phyloP scores from a whole-genome alignment of 2,888 invertebrate species.

The Philereme vetulata region DNA sequence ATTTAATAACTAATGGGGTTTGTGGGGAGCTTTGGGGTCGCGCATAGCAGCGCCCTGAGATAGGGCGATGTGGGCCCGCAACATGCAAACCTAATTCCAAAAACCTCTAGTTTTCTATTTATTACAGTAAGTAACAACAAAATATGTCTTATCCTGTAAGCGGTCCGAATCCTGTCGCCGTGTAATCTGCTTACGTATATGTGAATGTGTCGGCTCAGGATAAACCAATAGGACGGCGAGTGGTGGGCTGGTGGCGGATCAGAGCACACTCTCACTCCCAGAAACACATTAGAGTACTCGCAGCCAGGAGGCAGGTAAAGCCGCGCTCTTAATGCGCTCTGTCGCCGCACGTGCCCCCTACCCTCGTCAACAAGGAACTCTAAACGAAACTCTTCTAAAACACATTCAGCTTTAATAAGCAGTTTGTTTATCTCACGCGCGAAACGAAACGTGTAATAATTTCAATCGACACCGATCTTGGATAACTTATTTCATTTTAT shows the following conservation, averaged over 20 bases:
- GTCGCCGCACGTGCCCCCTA: background rate
- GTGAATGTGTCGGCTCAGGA: background rate
- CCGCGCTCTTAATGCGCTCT: conserved; percentile 1
- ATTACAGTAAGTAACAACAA: background rate
- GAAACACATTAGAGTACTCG: conserved; percentile 8
- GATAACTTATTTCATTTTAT: conserved; percentile 25
- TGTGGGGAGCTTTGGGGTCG: too few relatives aligned
- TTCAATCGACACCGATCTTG: conserved; percentile 19
- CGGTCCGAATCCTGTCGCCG: background rate
- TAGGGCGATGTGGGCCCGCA: too few relatives aligned
- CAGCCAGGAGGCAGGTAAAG: conserved; percentile 1
- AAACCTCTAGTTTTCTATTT: too few relatives aligned
- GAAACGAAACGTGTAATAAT: conserved; percentile 18
- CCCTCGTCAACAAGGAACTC: background rate
- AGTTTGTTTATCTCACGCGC: conserved; percentile 27
- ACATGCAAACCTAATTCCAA: too few relatives aligned
- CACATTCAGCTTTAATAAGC: conserved; percentile 27
- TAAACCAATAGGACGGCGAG: conserved; percentile 4
- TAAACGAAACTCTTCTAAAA: conserved; percentile 17
- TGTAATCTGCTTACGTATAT: conserved; percentile 4
- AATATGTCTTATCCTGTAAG: background rate
- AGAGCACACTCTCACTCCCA: conserved; percentile 2
- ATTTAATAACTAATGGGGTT: too few relatives aligned
- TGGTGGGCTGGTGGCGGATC: background rate
- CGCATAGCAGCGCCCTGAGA: too few relatives aligned